Base-by-base conservation (phyloP, 2,888 invertebrate species). In the Diplazon laetatorius region DNA sequence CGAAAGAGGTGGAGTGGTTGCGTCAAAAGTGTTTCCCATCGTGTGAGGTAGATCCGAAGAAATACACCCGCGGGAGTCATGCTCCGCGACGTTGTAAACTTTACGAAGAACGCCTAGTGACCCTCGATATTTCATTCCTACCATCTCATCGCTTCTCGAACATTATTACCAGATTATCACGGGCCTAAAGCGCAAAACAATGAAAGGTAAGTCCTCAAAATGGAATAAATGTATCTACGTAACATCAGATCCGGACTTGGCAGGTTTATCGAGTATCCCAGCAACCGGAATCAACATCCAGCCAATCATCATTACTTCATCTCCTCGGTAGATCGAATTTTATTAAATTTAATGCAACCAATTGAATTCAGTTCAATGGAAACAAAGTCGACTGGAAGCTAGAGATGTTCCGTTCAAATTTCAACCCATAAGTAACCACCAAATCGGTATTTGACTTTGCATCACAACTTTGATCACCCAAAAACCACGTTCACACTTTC, bases 41-140 rank as follows among this genome's bases (percentile, higher is more conserved):
- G 1, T 35, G 37, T 57, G 5, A 1, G 20, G 10, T 3, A 10
- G 10, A 39, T 37, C 8, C 10, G 14, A 30, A 18, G 37, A 59
- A 20, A 59, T 59, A 18, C 16, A 18, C 18, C 20, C 59, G 5
- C 9, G 8, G 8, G 20, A 20, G 59, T 57, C 37, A 57, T 37
- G 57, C 57, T 37, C 59, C 18, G 20, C 20, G 20, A 39, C n/a
- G 59, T 12, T 18, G 35, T 18, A 59, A 59, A 20, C 59, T 59
- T 20, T 35, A 20, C 18, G 20, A 14, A 5, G 39, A 16, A 55
- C 30, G 30, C 25, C 30, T 20, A 59, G 59, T 59, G 39, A 6
- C 18, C n/a, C 30, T 16, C 39, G 20, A 59, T 59, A 39, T 59
- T 37, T 59, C n/a, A 37, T 39, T 59, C 2, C 37, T 18, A 10